Evolutionary conservation across 2,888 invertebrate species (phyloP).

Genomic region (Formica aserva): DNA sequence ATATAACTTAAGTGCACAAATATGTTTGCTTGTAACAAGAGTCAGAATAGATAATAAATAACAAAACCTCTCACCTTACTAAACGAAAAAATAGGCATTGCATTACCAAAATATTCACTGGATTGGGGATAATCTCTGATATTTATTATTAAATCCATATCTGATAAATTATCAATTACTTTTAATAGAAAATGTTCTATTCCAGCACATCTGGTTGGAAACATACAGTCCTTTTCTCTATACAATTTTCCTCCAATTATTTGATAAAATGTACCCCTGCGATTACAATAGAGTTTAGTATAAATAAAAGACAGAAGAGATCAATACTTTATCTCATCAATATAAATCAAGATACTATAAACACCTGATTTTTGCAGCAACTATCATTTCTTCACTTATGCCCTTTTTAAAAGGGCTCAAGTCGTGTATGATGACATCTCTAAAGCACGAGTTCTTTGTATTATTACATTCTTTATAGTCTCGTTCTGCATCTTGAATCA

Average conservation of each 20-base stretch:
- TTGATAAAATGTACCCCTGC: constrained; percentile 92
- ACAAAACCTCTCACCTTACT: constrained; percentile 90
- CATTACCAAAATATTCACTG: constrained; percentile 88
- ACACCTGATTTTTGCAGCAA: constrained; percentile 86
- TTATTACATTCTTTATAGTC: constrained; percentile 87
- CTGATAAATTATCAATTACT: constrained; percentile 90
- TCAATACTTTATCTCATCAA: neutral
- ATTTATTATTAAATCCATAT: constrained; percentile 95
- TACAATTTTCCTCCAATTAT: constrained; percentile 93
- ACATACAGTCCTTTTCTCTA: constrained; percentile 94
- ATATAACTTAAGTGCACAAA: constrained; percentile 7
- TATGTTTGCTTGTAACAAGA: constrained; percentile 2
- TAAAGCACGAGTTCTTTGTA: constrained; percentile 89
- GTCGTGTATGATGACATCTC: constrained; percentile 89
- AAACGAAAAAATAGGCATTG: constrained; percentile 96
- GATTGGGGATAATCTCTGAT: constrained; percentile 97
- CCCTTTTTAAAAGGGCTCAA: constrained; percentile 90
- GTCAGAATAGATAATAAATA: neutral
- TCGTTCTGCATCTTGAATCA: constrained; percentile 86
- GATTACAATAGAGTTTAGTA: constrained; percentile 33
- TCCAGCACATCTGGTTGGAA: constrained; percentile 96
- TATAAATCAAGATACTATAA: neutral
- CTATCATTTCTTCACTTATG: constrained; percentile 90
- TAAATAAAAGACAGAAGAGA: neutral
- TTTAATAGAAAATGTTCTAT: constrained; percentile 94